Base-by-base conservation (phyloP, 2,797 vertebrate species). In the Melanotaenia trifasciata region DNA sequence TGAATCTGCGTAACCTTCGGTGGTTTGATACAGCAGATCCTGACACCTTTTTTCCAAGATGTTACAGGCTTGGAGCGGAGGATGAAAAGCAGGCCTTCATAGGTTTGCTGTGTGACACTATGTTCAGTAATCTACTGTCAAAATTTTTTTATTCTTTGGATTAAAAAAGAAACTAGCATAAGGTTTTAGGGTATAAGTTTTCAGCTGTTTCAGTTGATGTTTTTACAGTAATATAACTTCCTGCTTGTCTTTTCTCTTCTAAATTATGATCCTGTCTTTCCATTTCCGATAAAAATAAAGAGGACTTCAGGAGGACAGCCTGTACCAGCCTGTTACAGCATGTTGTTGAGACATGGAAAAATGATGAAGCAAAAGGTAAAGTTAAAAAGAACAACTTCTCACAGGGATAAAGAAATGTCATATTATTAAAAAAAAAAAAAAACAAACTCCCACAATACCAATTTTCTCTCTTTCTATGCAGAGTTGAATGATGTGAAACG, bases 261-360 rank as follows among this genome's bases (percentile, higher is more conserved):
- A 47, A 53, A 45, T 5, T 45, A 7, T 43, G 13, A 13, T n/a
- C 0, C 0, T 43, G 3, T 32, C 13, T 2, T 68, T 54, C 18
- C 72, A 10, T 20, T 71, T 64, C 32, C 4, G 57, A 10, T 72
- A 36, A 32, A 22, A 64, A 68, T 70, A 26, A 77, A 98, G 97
- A 97, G 80, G 97, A 98, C 88, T 99, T 97, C 78, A 89, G 90
- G 86, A 94, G 96, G 80, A 98, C 97, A 0, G 96, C 97, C 0
- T 97, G 97, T 81, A 95, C 94, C 84, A 96, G 90, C 78, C 91
- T 99, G 72, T 93, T 99, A 80, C 96, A 94, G 87, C 86, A 95
- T 81, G 95, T 96, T 64, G 90, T 95, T 20, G 93, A 96, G 85
- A 86, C 75, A 59, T 83, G 74, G 69, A 68, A n/a, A 67, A 59